phyloP scores from a whole-genome alignment of 30 jellyfish, hydroid and myxozoan genomes.

The Clytia hemisphaerica region DNA sequence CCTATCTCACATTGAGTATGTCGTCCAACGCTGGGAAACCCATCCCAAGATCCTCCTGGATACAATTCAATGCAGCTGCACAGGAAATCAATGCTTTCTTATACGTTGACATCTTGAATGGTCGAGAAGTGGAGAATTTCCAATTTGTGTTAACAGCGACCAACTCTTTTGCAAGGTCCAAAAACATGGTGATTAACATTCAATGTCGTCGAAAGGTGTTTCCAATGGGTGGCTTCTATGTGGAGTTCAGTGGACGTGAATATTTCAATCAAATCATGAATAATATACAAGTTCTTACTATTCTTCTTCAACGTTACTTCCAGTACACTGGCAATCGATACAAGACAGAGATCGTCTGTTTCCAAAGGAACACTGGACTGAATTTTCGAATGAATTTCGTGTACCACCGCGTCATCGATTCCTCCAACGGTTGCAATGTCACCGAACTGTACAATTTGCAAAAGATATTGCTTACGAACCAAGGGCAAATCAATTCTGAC shows the following conservation, averaged over 20 bases:
- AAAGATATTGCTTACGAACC: not conserved
- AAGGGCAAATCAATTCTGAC: not conserved
- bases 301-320: not conserved
- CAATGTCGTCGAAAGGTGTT: not conserved
- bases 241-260: not conserved
- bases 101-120: not conserved
- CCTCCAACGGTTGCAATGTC: not conserved
- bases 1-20: constrained; percentile 31
- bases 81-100: constrained; percentile 46
- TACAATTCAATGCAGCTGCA: constrained; percentile 46
- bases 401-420: not conserved
- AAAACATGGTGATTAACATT: not conserved
- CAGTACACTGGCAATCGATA: not conserved
- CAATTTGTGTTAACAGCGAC: not conserved
- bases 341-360: constrained; percentile 25
- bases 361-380: constrained; percentile 27
- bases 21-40: constrained; percentile 30
- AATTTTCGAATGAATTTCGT: constrained; percentile 17
- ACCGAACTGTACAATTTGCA: not conserved
- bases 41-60: constrained; percentile 54
- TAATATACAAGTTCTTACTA: constrained; percentile 7
- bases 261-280: not conserved
- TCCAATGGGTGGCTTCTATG: not conserved
- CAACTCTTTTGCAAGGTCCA: not conserved
- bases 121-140: not conserved